Percentiles rank a stretch among this genome's conserved stretches.
Conservation (phyloP, 1,140 invertebrate species). For the Oreohelix idahoensis region DNA sequence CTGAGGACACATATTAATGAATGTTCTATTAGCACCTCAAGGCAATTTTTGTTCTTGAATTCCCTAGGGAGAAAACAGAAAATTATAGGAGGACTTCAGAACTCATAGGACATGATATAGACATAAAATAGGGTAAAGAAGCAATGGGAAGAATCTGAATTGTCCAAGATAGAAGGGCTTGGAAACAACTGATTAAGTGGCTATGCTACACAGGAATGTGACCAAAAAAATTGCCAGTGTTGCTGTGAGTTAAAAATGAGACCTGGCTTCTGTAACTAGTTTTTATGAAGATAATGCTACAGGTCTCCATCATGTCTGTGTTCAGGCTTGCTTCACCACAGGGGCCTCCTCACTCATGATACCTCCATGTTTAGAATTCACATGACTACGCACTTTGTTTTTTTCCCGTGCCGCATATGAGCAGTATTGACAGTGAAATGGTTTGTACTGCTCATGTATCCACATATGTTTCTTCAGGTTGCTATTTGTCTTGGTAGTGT, state of each 20-base stretch:
- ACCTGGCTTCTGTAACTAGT: background rate
- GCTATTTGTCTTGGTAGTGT: conserved; percentile 20
- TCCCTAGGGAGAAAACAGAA: no score
- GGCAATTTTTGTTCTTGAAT: no score
- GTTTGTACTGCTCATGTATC: conserved; percentile 29
- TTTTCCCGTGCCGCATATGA: conserved; percentile 12
- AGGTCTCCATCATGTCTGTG: background rate
- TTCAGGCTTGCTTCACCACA: background rate
- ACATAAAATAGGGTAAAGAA: no score
- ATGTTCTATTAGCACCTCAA: no score
- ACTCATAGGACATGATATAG: no score
- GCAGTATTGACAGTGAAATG: conserved; percentile 12
- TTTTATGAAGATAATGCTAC: background rate
- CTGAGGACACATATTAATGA: no score
- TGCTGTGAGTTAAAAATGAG: background rate
- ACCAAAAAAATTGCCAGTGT: no score
- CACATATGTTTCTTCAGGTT: conserved; percentile 37
- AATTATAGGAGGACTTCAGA: no score
- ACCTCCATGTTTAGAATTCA: conserved; percentile 5
- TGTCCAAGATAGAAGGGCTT: no score
- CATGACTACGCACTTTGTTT: conserved; percentile 33
- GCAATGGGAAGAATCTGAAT: no score
- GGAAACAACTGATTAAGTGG: no score
- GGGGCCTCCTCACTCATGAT: background rate
- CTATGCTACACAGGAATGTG: no score